phyloP scores from a whole-genome alignment of 30 jellyfish, hydroid and myxozoan genomes.

The Hydractinia symbiolongicarpus region DNA sequence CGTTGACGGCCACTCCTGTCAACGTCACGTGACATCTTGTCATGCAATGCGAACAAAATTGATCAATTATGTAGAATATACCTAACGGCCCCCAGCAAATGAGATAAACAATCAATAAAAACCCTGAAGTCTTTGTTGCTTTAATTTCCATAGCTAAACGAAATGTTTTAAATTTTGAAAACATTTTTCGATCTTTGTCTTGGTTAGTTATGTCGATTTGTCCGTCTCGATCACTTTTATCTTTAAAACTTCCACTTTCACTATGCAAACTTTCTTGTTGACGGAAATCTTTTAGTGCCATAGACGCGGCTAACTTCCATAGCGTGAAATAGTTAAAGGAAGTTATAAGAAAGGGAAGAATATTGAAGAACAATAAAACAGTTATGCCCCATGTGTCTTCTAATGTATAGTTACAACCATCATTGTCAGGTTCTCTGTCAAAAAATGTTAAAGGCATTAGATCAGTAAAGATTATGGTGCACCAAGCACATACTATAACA shows the following conservation, averaged over 20 bases:
- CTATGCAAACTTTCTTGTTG: neutral
- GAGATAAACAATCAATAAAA: conserved; percentile 1
- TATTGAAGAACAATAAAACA: conserved; percentile 11
- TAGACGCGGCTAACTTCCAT: conserved; percentile 16
- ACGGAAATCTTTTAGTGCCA: conserved; percentile 16
- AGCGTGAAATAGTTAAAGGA: neutral
- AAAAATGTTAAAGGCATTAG: conserved; percentile 7
- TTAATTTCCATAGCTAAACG: conserved; percentile 19
- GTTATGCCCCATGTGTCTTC: conserved; percentile 13
- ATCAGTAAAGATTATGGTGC: neutral
- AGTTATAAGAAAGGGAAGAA: conserved; percentile 15
- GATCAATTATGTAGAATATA: conserved; percentile 26
- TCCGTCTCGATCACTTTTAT: neutral
- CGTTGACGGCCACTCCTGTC: conserved; percentile 1
- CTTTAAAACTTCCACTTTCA: neutral
- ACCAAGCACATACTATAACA: conserved; percentile 1
- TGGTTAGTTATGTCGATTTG: neutral
- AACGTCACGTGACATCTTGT: neutral
- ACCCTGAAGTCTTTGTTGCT: conserved; percentile 26
- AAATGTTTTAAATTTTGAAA: neutral
- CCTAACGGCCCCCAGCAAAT: conserved; percentile 42
- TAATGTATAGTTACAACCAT: conserved; percentile 5
- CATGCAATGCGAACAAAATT: conserved; percentile 18
- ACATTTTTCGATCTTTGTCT: neutral
- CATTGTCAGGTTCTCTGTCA: neutral